phyloP scores from a whole-genome alignment of 2,113 vertebrate genomes.

The Dicrurus megarhynchus region DNA sequence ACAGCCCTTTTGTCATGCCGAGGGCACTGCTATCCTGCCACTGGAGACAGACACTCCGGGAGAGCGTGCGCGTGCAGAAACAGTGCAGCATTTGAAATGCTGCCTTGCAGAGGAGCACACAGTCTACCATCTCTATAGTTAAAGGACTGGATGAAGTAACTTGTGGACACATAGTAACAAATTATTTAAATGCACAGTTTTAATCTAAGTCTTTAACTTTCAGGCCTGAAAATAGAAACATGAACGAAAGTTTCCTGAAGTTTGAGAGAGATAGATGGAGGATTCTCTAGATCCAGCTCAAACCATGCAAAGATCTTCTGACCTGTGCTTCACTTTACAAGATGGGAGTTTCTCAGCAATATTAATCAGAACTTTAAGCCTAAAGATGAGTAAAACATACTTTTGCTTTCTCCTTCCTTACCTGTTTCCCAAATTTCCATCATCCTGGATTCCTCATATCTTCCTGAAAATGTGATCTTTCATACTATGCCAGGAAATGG shows the following conservation, averaged over 20 bases:
- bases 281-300: background rate
- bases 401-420: background rate
- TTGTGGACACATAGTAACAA: background rate
- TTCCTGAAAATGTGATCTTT: background rate
- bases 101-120: background rate
- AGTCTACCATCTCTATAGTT: background rate
- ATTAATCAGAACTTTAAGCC: background rate
- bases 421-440: background rate
- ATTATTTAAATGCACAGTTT: background rate
- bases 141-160: background rate
- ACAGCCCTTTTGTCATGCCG: accelerated
- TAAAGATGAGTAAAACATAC: background rate
- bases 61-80: accelerated
- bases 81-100: background rate
- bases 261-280: background rate
- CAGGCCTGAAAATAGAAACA: background rate
- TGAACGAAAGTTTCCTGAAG: accelerated
- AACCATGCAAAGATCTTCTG: background rate
- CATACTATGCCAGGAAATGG: background rate
- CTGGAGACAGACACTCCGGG: accelerated
- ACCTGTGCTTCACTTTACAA: background rate
- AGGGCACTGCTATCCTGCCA: too few species aligned
- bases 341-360: background rate
- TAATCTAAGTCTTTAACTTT: background rate
- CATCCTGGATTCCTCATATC: background rate